A percentile compares a stretch with the other conserved stretches of the same genome.
phyloP scores from a whole-genome alignment of 2,113 vertebrate genomes.

The Archocentrus centrarchus region DNA sequence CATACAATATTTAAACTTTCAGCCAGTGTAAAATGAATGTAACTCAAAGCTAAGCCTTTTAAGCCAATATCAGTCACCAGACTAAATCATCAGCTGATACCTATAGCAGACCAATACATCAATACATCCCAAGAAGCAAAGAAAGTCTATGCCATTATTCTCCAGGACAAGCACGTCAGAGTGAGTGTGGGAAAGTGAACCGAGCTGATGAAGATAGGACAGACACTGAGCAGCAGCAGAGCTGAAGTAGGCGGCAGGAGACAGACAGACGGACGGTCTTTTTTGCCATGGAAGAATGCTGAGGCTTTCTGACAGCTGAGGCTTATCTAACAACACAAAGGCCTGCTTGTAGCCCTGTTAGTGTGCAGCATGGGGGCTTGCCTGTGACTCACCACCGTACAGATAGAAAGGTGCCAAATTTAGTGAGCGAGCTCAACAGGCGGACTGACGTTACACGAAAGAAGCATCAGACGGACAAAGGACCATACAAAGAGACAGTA shows the following conservation, averaged over 20 bases:
- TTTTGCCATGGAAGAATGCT: conserved; percentile 72
- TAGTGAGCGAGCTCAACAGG: conserved; percentile 18
- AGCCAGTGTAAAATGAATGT: not conserved
- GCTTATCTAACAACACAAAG: conserved; percentile 75
- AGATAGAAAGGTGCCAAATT: conserved; percentile 39
- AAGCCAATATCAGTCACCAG: not conserved
- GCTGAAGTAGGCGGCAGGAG: conserved; percentile 59
- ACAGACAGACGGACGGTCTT: conserved; percentile 64
- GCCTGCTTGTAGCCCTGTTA: conserved; percentile 60
- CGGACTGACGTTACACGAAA: conserved; percentile 21
- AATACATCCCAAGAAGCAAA: not conserved
- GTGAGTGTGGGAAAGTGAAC: conserved; percentile 32
- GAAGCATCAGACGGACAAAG: conserved; percentile 12
- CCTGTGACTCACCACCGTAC: conserved; percentile 54
- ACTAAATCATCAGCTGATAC: not conserved
- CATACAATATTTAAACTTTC: not conserved
- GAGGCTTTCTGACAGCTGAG: conserved; percentile 79
- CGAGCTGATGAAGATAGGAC: conserved; percentile 36
- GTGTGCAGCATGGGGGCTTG: conserved; percentile 31
- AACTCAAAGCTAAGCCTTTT: not conserved
- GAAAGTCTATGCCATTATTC: not conserved
- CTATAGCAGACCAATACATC: not conserved
- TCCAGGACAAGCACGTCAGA: conserved; percentile 11
- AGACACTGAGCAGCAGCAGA: conserved; percentile 46
- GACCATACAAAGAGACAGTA: not conserved